Conservation (phyloP, 1,140 invertebrate species). For the Zeugodacus cucurbitae region DNA sequence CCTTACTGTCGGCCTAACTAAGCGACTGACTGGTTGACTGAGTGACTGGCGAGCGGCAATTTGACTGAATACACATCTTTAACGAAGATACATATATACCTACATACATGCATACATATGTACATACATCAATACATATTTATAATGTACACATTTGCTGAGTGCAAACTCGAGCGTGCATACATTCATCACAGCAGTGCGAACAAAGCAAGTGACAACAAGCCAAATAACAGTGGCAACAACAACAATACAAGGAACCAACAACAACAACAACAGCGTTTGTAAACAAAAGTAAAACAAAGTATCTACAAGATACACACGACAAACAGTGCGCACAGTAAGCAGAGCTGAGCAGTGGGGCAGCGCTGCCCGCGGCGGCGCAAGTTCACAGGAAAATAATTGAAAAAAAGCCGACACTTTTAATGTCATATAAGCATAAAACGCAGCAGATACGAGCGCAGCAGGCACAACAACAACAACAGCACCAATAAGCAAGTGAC, state of each 20-base stretch:
- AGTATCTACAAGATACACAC: slow-evolving; percentile 28
- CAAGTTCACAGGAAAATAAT: background rate
- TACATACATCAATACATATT: background rate
- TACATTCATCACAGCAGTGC: background rate
- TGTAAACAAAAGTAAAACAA: slow-evolving; percentile 4
- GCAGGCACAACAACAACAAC: background rate
- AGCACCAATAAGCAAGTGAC: background rate
- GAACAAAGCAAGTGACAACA: slow-evolving; percentile 33
- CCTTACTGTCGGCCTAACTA: background rate
- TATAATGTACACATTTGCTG: background rate
- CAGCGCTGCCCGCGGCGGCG: background rate
- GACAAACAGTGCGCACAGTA: background rate
- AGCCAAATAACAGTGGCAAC: background rate
- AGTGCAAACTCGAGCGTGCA: background rate
- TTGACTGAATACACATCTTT: background rate
- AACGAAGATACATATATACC: background rate
- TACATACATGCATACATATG: background rate
- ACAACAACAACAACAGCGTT: background rate
- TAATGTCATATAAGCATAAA: background rate
- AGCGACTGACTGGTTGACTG: background rate
- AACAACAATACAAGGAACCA: background rate
- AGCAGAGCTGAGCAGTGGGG: background rate
- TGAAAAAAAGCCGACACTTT: background rate
- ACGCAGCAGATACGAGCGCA: background rate
- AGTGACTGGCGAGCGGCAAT: background rate